Evolutionary conservation across 2,113 vertebrate species (phyloP).

Genomic region (Nannospalax galili): DNA sequence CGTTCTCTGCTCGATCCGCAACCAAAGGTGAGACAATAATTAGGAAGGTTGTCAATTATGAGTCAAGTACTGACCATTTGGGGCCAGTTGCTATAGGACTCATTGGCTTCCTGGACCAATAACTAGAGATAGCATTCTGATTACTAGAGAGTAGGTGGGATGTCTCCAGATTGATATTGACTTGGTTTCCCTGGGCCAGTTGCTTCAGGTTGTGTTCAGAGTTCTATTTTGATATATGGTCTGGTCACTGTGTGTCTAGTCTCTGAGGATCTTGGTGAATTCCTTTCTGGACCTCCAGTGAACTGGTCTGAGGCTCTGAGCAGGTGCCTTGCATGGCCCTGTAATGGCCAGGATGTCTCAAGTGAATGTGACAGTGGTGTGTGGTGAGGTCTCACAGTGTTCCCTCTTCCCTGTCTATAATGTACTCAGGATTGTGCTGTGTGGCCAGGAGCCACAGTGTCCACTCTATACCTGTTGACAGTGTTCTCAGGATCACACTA

Average conservation of each 20-base stretch:
- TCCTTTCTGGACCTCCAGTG: not conserved
- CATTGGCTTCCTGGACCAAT: not conserved
- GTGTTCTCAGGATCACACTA: no score
- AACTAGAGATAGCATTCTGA: not conserved
- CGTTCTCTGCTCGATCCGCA: not conserved
- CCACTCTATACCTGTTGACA: no score
- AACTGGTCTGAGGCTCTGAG: not conserved
- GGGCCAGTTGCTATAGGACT: not conserved
- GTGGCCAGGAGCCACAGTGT: no score
- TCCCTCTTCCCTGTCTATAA: not conserved
- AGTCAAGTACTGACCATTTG: not conserved
- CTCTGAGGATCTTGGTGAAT: not conserved
- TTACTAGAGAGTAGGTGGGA: not conserved
- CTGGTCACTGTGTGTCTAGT: not conserved
- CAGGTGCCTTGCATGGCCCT: rapidly evolving
- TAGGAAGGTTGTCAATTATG: not conserved
- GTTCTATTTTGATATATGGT: not conserved
- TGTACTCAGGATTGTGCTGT: not conserved
- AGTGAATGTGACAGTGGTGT: rapidly evolving
- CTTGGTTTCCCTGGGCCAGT: not conserved
- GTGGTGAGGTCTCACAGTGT: no score
- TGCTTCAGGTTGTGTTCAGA: not conserved
- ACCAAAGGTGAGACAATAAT: not conserved
- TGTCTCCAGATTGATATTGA: not conserved
- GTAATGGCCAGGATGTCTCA: not conserved